Conservation (phyloP, 2,797 vertebrate genomes). For the Rhinatrema bivittatum region DNA sequence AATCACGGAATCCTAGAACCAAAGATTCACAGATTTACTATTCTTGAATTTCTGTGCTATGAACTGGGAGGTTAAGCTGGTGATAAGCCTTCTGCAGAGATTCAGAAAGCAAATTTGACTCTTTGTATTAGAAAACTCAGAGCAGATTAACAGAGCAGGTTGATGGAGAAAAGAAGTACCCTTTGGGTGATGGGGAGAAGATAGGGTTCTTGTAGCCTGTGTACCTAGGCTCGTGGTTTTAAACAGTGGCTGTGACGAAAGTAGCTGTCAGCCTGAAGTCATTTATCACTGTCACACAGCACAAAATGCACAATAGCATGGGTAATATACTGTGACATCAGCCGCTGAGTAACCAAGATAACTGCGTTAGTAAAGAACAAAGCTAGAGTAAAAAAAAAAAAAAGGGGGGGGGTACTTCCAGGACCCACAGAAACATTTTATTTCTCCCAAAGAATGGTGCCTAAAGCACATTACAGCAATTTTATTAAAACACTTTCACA, state of each 20-base stretch:
- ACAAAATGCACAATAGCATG: background rate
- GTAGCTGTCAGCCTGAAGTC: slow-evolving; percentile 5
- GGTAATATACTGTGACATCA: background rate
- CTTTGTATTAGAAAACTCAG: no score
- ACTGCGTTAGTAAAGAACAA: background rate
- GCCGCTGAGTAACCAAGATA: background rate
- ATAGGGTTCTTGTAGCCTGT: background rate
- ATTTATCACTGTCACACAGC: background rate
- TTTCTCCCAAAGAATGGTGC: no score
- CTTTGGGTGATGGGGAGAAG: no score
- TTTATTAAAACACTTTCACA: no score
- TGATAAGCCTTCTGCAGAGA: no score
- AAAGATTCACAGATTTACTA: no score
- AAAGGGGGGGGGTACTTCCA: background rate
- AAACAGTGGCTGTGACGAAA: slow-evolving; percentile 11
- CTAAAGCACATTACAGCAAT: no score
- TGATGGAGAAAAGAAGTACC: background rate
- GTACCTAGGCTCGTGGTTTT: background rate
- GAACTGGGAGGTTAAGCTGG: no score
- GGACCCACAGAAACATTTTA: background rate
- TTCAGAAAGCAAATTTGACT: no score
- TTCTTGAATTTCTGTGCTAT: no score
- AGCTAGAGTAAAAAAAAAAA: background rate
- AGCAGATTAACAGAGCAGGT: slow-evolving; percentile 3
- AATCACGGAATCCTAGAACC: no score